Conservation (phyloP, 2,888 invertebrate species). For the Choristoneura rosaceana region DNA sequence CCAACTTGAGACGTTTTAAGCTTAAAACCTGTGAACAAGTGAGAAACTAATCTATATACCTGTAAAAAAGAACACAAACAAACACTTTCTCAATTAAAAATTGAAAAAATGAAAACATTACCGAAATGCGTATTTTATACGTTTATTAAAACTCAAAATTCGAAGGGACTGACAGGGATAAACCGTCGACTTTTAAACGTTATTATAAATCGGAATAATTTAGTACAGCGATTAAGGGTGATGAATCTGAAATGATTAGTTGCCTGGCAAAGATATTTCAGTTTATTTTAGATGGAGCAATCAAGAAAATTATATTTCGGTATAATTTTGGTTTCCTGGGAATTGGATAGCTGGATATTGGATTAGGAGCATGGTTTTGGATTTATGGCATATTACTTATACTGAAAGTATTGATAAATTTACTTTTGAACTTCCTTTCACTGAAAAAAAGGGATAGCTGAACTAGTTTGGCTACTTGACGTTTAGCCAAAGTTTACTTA, state of each 20-base stretch:
- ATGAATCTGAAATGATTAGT: conserved; percentile 26
- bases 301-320: conserved; percentile 12
- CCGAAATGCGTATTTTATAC: background rate
- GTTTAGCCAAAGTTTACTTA: too few species aligned
- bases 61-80: too few species aligned
- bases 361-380: background rate
- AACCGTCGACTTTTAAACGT: conserved; percentile 23
- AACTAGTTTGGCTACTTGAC: too few species aligned
- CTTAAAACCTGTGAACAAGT: too few species aligned
- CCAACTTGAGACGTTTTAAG: too few species aligned
- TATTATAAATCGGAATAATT: conserved; percentile 30
- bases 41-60: too few species aligned
- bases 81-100: too few species aligned
- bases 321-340: background rate
- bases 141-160: background rate
- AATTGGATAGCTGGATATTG: conserved; percentile 3
- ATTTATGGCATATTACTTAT: background rate
- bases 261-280: conserved; percentile 21
- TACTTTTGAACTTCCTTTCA: too few species aligned
- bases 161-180: conserved; percentile 2
- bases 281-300: conserved; percentile 18
- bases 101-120: background rate
- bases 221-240: conserved; percentile 25
- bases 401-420: too few species aligned
- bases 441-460: too few species aligned